A percentile compares a stretch with the other conserved stretches of the same genome.
phyloP scores from a whole-genome alignment of 1,140 invertebrate species.

The Pollicipes pollicipes region DNA sequence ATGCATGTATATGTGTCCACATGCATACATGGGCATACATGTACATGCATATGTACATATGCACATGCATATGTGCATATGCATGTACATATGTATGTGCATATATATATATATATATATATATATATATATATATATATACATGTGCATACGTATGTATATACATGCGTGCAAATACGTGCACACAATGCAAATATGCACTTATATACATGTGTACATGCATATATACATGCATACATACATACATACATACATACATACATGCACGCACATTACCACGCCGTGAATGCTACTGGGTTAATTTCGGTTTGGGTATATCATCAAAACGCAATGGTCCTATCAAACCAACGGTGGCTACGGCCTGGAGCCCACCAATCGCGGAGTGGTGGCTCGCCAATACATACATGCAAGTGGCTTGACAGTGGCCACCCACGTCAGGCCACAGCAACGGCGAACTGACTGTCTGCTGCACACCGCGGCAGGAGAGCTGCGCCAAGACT shows the following conservation, averaged over 20 bases:
- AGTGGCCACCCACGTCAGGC: no score
- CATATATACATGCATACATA: no score
- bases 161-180: slow-evolving; percentile 5
- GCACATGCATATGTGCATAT: background rate
- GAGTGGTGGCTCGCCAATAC: background rate
- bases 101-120: slow-evolving; percentile 8
- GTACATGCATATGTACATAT: no score
- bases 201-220: slow-evolving; percentile 5
- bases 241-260: no score
- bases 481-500: no score
- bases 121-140: slow-evolving; percentile 7
- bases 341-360: background rate
- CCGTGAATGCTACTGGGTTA: background rate
- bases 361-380: background rate
- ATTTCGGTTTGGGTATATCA: background rate
- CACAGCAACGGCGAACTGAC: no score
- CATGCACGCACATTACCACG: no score
- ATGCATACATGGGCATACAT: no score
- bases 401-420: background rate
- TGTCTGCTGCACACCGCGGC: no score
- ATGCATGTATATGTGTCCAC: no score
- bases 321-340: background rate
- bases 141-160: slow-evolving; percentile 4
- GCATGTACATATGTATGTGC: slow-evolving; percentile 3
- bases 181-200: no score